A percentile compares a stretch with the other conserved stretches of the same genome.
Conservation (phyloP, 2,888 invertebrate species). For the Mystacides longicornis region DNA sequence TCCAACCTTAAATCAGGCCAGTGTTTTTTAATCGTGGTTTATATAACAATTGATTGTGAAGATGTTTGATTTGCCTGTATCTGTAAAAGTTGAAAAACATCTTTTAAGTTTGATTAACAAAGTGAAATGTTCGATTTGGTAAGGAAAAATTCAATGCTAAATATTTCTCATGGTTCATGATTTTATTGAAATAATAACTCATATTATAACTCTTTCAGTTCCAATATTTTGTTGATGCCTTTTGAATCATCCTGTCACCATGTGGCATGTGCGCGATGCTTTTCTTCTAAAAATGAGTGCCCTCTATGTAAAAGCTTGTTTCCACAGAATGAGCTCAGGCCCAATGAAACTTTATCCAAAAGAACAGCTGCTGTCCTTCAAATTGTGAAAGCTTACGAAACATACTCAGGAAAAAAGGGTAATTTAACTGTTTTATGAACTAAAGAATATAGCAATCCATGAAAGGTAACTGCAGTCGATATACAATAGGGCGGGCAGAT, state of each 20-base stretch:
- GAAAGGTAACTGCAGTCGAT: too few relatives aligned
- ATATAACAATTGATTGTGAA: too few relatives aligned
- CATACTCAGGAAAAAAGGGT: conserved; percentile 6
- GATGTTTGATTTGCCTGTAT: neutral
- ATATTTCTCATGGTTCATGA: too few relatives aligned
- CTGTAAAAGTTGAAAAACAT: neutral
- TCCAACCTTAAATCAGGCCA: too few relatives aligned
- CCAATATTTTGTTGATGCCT: conserved; percentile 5
- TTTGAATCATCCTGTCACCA: conserved; percentile 11
- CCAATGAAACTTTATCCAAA: neutral
- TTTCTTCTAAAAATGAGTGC: conserved; percentile 3
- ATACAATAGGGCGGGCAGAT: too few relatives aligned
- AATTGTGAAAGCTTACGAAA: conserved; percentile 4
- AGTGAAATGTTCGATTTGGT: neutral
- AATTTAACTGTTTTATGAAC: neutral
- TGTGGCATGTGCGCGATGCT: conserved; percentile 13
- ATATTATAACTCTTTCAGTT: conserved; percentile 6
- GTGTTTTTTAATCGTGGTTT: too few relatives aligned
- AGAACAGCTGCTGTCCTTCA: conserved; percentile 8
- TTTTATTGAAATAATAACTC: too few relatives aligned
- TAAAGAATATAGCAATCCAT: too few relatives aligned
- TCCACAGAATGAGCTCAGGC: neutral
- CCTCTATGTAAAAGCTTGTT: neutral
- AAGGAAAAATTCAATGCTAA: neutral
- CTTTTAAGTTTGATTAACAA: neutral